Conservation (phyloP, 2,797 vertebrate genomes). For the Tinamus major region DNA sequence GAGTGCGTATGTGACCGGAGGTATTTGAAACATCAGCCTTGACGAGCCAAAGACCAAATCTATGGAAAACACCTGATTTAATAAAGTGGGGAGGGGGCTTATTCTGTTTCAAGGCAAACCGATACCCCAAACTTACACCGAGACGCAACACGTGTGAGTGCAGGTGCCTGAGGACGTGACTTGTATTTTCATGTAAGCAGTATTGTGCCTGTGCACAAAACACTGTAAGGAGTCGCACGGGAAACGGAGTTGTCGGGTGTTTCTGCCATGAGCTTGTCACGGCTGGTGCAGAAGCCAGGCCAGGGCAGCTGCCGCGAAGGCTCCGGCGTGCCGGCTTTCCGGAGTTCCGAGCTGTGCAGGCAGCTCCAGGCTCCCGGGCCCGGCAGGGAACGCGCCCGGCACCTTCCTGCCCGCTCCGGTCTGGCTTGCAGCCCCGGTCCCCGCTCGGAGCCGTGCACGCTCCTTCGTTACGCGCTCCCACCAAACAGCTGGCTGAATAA, state of each 20-base stretch:
- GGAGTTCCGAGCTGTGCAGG: neutral
- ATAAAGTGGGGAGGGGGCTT: neutral
- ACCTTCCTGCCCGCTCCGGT: neutral
- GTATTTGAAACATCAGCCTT: neutral
- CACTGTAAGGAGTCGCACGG: neutral
- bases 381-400: no score
- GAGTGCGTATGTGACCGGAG: neutral
- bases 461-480: fast-evolving
- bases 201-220: neutral
- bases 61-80: neutral
- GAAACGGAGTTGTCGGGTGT: neutral
- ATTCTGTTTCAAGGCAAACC: neutral
- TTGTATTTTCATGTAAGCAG: neutral
- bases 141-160: neutral
- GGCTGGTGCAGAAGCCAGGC: neutral
- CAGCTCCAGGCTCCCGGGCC: neutral
- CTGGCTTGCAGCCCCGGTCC: neutral
- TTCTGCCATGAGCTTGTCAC: neutral
- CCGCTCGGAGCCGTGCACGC: no score
- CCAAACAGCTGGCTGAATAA: neutral
- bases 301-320: neutral
- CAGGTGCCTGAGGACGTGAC: neutral
- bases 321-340: neutral
- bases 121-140: neutral
- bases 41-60: neutral